Conservation (phyloP, 1,140 invertebrate genomes). For the Pseudomyrmex concolor region DNA sequence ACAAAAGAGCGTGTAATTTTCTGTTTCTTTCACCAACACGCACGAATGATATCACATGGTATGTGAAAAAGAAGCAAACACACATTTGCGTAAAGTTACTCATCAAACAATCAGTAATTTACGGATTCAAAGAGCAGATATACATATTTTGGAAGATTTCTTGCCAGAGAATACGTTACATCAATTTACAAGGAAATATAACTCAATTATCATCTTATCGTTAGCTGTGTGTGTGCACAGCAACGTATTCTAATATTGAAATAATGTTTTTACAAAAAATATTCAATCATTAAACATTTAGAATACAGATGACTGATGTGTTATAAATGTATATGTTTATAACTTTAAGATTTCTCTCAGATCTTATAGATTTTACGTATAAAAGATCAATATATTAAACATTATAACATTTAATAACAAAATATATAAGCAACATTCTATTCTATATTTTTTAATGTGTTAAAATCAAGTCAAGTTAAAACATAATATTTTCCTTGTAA, state of each 20-base stretch:
- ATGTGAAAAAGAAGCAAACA: neutral
- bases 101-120: constrained; percentile 64
- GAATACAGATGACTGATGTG: neutral
- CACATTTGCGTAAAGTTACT: neutral
- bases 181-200: constrained; percentile 71
- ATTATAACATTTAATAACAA: neutral
- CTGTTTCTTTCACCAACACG: neutral
- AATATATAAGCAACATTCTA: neutral
- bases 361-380: too few species aligned
- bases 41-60: neutral
- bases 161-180: constrained; percentile 32
- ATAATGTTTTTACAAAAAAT: neutral
- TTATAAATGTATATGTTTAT: too few species aligned
- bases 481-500: constrained; percentile 73
- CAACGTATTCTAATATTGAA: constrained; percentile 3
- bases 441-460: neutral
- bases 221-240: neutral
- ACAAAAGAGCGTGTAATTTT: neutral
- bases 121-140: constrained; percentile 48
- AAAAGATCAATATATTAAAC: neutral
- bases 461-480: neutral
- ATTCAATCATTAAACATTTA: constrained; percentile 16
- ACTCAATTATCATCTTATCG: neutral
- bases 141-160: constrained; percentile 4
- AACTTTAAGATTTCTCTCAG: too few species aligned